Evolutionary conservation across 2,797 vertebrate species (phyloP).

Genomic region (Botia kubotai): DNA sequence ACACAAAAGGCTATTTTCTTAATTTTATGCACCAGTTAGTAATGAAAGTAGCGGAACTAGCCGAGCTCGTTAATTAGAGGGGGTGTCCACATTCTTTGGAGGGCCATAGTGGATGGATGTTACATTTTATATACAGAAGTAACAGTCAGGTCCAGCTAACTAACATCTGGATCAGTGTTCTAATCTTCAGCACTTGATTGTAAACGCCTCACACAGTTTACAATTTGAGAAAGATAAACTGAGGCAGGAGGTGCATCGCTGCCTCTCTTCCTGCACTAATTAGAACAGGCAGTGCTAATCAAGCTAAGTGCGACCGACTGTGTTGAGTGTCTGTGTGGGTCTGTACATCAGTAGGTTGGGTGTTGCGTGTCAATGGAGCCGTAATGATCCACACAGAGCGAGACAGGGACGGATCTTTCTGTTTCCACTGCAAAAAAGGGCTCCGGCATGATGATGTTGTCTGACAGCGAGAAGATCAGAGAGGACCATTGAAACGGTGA

Average conservation of each 20-base stretch:
- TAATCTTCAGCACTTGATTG: constrained; percentile 53
- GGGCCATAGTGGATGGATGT: not conserved
- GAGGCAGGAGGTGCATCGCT: constrained; percentile 50
- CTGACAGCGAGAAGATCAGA: constrained; percentile 11
- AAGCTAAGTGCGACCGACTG: constrained; percentile 52
- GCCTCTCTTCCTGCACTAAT: constrained; percentile 50
- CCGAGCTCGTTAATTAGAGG: not conserved
- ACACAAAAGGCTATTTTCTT: not conserved
- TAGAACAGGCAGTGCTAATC: constrained; percentile 50
- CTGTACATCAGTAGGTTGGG: constrained; percentile 46
- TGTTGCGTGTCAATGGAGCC: constrained; percentile 44
- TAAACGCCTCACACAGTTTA: constrained; percentile 41
- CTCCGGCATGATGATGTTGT: constrained; percentile 15
- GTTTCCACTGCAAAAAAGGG: constrained; percentile 23
- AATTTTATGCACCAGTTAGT: not conserved
- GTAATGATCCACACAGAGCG: constrained; percentile 49
- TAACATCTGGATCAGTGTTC: constrained; percentile 51
- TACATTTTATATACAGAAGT: not conserved
- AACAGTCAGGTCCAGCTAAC: constrained; percentile 15
- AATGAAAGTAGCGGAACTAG: not conserved
- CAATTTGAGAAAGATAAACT: constrained; percentile 54
- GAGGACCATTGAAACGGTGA: not conserved
- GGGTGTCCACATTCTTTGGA: not conserved
- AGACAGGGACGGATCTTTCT: constrained; percentile 28
- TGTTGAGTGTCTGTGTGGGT: constrained; percentile 41